Base-by-base conservation (phyloP, 2,888 invertebrate species). In the Protonemura montana region DNA sequence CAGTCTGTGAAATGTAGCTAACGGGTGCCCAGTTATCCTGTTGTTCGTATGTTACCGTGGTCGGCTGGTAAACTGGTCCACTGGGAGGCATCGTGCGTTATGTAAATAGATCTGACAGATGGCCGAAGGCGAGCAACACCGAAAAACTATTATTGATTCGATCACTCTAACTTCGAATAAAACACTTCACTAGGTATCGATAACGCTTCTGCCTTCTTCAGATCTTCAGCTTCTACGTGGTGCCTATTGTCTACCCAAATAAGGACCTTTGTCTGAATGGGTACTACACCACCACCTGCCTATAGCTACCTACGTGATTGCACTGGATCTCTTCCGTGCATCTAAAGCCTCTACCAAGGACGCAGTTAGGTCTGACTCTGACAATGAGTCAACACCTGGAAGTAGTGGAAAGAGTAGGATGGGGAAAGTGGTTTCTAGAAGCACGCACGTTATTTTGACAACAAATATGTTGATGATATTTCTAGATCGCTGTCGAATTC, bases 31-130 rank as follows among this genome's bases (percentile, higher is more conserved):
- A 90, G 87, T 90, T 90, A 89, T 81, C 90, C 89, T 89, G 92
- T 90, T 88, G 92, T 91, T 95, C 95, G 90, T 95, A 95, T 86
- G 95, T 95, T 88, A 95, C 95, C 88, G 96, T 96, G 88, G 96
- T 96, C 25, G 96, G 95, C 91, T 95, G 95, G 91, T 96, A 96
- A 83, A 96, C 95, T 87, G 95, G 95, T 90, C 94, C 94, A 88
- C 92, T 92, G 86, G 94, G 93, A 89, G 95, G 94, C 95, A 95
- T 95, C 90, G 77, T 87, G 82, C 81, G 76, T 85, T 81, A 76
- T 35, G 76, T 84, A 81, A 29, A 81, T 81, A 81, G 81, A 81
- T 30, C 5, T 28, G 81, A 81, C 81, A 81, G 30, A 30, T 28
- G 30, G 16, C n/a, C 13, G 28, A 13, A 6, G n/a, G 28, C 29